Conservation (phyloP, 2,113 vertebrate genomes). For the Melanostigma gelatinosum region DNA sequence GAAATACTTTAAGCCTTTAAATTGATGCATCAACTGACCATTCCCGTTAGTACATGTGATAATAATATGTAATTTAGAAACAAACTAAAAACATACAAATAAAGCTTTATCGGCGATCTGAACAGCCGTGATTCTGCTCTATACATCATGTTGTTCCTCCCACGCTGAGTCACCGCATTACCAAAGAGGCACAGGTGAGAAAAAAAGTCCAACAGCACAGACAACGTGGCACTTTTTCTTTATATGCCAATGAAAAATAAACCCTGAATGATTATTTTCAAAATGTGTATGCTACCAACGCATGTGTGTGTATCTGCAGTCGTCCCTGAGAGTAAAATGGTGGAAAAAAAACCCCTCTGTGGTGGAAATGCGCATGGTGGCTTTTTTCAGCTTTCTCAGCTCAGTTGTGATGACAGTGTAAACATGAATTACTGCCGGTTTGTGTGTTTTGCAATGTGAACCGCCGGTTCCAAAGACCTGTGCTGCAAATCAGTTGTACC, state of each 20-base stretch:
- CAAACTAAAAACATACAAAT: background rate
- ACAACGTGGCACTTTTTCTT: background rate
- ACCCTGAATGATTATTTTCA: constrained; percentile 7
- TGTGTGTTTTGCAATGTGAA: constrained; percentile 31
- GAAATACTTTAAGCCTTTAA: background rate
- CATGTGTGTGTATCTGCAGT: constrained; percentile 11
- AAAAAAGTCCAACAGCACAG: background rate
- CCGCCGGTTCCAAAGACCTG: constrained; percentile 4
- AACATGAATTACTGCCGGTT: constrained; percentile 38
- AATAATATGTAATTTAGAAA: background rate
- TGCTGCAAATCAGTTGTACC: background rate
- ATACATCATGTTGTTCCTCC: background rate
- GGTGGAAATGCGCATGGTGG: background rate
- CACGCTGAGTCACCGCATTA: background rate
- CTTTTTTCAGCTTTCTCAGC: constrained; percentile 25
- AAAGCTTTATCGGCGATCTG: background rate
- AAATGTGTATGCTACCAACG: background rate
- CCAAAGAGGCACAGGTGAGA: constrained; percentile 4
- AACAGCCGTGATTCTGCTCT: background rate
- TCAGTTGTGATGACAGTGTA: constrained; percentile 39
- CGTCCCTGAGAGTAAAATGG: background rate
- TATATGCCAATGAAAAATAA: constrained; percentile 17
- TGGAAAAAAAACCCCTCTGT: background rate
- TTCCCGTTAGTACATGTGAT: background rate
- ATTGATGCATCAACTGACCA: background rate